phyloP scores from a whole-genome alignment of 1,140 invertebrate species.

The Zaprionus ornatus region DNA sequence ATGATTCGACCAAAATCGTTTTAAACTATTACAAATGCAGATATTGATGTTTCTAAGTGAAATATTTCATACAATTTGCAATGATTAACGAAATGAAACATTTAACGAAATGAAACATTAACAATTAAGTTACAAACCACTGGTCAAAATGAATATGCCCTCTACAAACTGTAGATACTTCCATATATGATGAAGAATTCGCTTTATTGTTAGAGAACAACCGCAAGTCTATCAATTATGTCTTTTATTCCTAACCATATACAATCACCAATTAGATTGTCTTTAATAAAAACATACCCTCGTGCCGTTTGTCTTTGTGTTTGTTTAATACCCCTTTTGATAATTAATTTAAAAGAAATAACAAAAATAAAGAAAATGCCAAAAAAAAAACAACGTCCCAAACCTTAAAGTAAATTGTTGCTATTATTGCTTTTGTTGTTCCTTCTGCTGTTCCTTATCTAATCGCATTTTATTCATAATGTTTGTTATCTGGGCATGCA shows the following conservation, averaged over 20 bases:
- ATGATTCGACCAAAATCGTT: no score
- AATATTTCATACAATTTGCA: no score
- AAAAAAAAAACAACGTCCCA: conserved; percentile 19
- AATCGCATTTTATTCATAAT: conserved; percentile 65
- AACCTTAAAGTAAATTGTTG: conserved; percentile 31
- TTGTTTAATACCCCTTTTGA: conserved; percentile 15
- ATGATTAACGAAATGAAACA: no score
- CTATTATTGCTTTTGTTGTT: conserved; percentile 1
- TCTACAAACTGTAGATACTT: not conserved
- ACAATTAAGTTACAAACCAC: no score
- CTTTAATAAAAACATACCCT: not conserved
- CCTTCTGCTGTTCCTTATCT: conserved; percentile 50
- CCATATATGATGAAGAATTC: not conserved
- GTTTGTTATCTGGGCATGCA: conserved; percentile 68
- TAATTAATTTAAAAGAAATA: conserved; percentile 68
- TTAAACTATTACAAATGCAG: no score
- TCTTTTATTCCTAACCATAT: not conserved
- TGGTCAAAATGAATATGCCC: not conserved
- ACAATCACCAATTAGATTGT: not conserved
- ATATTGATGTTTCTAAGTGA: no score
- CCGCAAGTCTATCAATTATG: not conserved
- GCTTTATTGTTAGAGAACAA: not conserved
- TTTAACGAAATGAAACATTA: no score
- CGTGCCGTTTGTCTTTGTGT: not conserved
- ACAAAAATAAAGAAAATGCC: conserved; percentile 35